Percentiles rank a stretch among this genome's conserved stretches.
phyloP scores from a whole-genome alignment of 1,140 invertebrate genomes.

The Popillia japonica region DNA sequence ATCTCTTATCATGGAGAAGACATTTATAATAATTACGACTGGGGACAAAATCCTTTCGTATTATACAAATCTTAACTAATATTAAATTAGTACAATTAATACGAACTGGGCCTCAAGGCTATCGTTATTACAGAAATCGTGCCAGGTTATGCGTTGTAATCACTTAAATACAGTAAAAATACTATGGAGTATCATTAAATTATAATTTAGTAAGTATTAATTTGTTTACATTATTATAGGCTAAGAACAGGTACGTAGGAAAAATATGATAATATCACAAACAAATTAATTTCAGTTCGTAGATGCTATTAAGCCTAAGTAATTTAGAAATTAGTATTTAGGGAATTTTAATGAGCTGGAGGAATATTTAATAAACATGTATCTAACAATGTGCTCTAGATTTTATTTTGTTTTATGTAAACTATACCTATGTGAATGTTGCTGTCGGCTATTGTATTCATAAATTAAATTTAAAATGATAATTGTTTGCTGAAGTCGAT shows the following conservation, averaged over 20 bases:
- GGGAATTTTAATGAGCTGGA: background rate
- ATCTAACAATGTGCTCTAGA: too few species aligned
- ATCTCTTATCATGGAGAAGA: background rate
- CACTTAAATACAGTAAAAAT: background rate
- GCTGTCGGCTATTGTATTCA: too few species aligned
- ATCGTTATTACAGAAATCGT: slow-evolving; percentile 19
- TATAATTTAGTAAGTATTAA: slow-evolving; percentile 11
- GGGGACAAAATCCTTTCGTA: background rate
- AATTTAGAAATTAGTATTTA: background rate
- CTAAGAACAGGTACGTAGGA: background rate
- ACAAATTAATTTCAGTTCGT: background rate
- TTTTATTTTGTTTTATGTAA: too few species aligned
- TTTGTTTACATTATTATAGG: slow-evolving; percentile 20
- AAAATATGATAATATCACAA: background rate
- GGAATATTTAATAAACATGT: too few species aligned
- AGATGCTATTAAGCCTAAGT: background rate
- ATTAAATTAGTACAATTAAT: slow-evolving; percentile 31
- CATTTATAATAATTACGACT: background rate
- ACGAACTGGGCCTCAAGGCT: background rate
- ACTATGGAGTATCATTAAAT: background rate
- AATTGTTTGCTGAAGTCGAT: too few species aligned
- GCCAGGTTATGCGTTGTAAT: background rate
- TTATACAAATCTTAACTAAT: slow-evolving; percentile 16
- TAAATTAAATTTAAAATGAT: too few species aligned
- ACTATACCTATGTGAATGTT: too few species aligned